Evolutionary conservation across 1,140 invertebrate genomes (phyloP).

Genomic region (Musca vetustissima): DNA sequence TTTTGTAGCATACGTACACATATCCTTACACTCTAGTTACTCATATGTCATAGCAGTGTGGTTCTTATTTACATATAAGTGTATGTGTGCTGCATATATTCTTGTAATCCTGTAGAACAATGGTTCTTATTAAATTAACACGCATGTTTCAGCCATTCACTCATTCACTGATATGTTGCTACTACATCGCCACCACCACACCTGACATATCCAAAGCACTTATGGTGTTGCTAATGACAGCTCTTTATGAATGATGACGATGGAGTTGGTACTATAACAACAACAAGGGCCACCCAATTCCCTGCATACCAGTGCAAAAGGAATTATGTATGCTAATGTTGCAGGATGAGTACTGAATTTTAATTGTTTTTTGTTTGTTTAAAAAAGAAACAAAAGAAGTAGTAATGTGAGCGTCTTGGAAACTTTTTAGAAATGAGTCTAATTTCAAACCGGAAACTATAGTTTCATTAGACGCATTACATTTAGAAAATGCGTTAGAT

Average conservation of each 20-base stretch:
- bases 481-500: too few species aligned
- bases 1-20: background rate
- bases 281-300: too few species aligned
- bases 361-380: background rate
- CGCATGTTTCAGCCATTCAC: background rate
- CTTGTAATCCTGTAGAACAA: background rate
- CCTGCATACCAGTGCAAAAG: too few species aligned
- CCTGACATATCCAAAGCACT: background rate
- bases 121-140: conserved; percentile 21
- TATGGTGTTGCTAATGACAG: conserved; percentile 1
- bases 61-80: background rate
- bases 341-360: background rate
- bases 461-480: too few species aligned
- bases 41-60: too few species aligned
- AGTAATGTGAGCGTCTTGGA: background rate
- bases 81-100: background rate
- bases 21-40: background rate
- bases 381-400: background rate
- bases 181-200: background rate
- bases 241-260: background rate
- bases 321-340: too few species aligned
- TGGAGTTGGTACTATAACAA: too few species aligned
- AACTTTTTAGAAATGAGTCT: background rate
- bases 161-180: conserved; percentile 23
- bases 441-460: too few species aligned